A percentile compares a stretch with the other conserved stretches of the same genome.
Evolutionary conservation across 2,888 invertebrate species (phyloP).

Genomic region (Ennomos fuscantarius): DNA sequence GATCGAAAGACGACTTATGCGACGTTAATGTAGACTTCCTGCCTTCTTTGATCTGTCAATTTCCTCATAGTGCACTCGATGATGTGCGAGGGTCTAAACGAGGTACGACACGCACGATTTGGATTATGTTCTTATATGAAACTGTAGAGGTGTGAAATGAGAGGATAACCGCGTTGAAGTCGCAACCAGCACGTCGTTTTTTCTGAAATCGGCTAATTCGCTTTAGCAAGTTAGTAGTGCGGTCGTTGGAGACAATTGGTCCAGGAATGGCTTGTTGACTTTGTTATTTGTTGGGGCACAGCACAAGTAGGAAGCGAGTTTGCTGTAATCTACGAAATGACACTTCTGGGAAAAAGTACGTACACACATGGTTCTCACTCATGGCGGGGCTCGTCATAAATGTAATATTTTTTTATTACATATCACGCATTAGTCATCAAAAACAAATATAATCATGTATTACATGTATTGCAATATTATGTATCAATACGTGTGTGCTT

Average conservation of each 20-base stretch:
- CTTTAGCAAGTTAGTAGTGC: constrained; percentile 71
- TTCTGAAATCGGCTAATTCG: constrained; percentile 74
- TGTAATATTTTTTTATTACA: too few species aligned
- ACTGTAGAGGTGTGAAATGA: constrained; percentile 19
- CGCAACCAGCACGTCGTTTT: constrained; percentile 50
- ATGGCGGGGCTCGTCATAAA: too few species aligned
- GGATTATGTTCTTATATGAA: constrained; percentile 40
- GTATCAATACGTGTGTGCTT: too few species aligned
- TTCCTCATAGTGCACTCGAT: constrained; percentile 71
- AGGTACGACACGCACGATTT: constrained; percentile 68
- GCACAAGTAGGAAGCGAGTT: constrained; percentile 57
- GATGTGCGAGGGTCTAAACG: constrained; percentile 60
- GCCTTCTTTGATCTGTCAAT: constrained; percentile 77
- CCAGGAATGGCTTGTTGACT: constrained; percentile 69
- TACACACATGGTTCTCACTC: constrained; percentile 6
- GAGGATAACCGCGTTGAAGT: constrained; percentile 37
- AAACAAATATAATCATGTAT: too few species aligned
- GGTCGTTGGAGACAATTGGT: constrained; percentile 75
- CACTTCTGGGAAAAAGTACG: constrained; percentile 40
- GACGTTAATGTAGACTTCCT: constrained; percentile 78
- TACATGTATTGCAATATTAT: too few species aligned
- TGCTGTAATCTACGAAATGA: constrained; percentile 54
- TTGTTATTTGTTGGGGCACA: constrained; percentile 61
- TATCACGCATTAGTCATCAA: too few species aligned
- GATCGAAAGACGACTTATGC: constrained; percentile 66